Evolutionary conservation across 2,888 invertebrate species (phyloP), one percentile per base, ranked within the genome.

Genomic region (Lottia scabra): DNA sequence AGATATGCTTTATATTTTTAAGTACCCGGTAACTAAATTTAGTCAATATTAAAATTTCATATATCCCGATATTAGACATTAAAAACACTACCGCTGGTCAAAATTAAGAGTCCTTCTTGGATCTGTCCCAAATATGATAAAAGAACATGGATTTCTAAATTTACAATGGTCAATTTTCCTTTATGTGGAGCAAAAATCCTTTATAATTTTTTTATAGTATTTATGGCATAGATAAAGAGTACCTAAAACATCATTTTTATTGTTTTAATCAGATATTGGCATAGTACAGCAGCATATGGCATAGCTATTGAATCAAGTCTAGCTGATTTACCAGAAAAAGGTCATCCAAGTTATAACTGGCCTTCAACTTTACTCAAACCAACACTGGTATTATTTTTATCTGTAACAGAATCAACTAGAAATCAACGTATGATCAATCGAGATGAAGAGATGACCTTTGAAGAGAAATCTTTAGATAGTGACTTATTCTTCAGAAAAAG

Each of bases 221-320:
- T n/a, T n/a, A n/a, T n/a, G n/a, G n/a, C n/a, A n/a, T n/a, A n/a
- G n/a, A n/a, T n/a, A n/a, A n/a, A n/a, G n/a, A n/a, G n/a, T n/a
- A n/a, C n/a, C n/a, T n/a, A n/a, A n/a, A 4, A 19, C 63, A n/a
- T 44, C 0, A 19, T 19, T n/a, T 27, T 71, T 26, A 5, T 27
- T 8, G 10, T 70, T 38, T 38, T 38, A 8, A 38, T 2, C 70
- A 84, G 84, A 67, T 84, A 74, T 64, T 84, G 84, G 84, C 84
- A 84, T 73, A 84, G 84, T 64, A 83, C 84, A 27, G 77, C 84
- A 63, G 84, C 84, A 0, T 84, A 84, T 73, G 82, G 82, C 13
- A 82, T 84, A 16, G 82, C 84, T 15, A 81, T 83, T 71, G 82
- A 82, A 67, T 77, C 76, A 1, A 80, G 79, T 62, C 67, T 67